Evolutionary conservation across 2,797 vertebrate species (phyloP).

Genomic region (Myripristis jacobus): DNA sequence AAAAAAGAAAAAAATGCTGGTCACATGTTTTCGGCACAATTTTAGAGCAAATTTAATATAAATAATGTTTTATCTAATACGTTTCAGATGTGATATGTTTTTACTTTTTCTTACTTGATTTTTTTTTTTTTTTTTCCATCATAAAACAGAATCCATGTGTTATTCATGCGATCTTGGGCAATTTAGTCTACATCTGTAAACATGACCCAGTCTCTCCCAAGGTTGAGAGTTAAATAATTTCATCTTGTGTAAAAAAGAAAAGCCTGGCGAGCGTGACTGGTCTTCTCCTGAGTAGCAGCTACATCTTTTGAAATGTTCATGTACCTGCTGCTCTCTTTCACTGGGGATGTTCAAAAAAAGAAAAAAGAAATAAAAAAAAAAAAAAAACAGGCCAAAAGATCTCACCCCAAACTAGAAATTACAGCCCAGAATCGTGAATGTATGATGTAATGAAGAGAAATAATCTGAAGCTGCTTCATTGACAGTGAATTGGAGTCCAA

Average conservation of each 20-base stretch:
- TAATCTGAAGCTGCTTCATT: background rate
- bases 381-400: too few species aligned
- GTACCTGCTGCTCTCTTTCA: background rate
- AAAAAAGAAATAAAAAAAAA: too few species aligned
- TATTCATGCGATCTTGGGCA: constrained; percentile 49
- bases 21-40: constrained; percentile 49
- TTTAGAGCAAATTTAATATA: constrained; percentile 72
- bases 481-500: background rate
- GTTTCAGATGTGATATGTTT: constrained; percentile 64
- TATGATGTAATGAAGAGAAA: constrained; percentile 19
- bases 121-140: constrained; percentile 40
- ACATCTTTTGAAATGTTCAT: too few species aligned
- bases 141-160: constrained; percentile 23
- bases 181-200: constrained; percentile 28
- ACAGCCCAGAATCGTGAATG: background rate
- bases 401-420: background rate
- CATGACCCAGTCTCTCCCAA: background rate
- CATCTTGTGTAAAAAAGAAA: background rate
- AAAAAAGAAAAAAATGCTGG: constrained; percentile 49
- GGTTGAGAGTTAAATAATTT: background rate
- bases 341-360: constrained; percentile 1
- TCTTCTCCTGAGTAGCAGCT: too few species aligned
- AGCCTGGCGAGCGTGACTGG: background rate
- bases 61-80: constrained; percentile 73
- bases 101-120: constrained; percentile 56